These are phyloP conservation scores for Meteorus sp. DNA, from an alignment of 1,140 invertebrate genomes.

Conservation along the genomic window DNA sequence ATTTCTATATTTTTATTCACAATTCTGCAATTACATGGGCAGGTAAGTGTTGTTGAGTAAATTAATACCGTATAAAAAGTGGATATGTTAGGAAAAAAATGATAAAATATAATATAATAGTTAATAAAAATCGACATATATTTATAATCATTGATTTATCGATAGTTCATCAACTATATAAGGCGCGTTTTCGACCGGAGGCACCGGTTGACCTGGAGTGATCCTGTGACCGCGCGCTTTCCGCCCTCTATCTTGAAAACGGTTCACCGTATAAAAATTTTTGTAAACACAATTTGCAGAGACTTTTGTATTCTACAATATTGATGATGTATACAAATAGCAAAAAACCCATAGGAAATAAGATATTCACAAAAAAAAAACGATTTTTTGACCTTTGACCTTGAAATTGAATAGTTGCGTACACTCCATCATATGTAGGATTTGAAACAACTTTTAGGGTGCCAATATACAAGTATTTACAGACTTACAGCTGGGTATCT, in stretches of 20 bases:
- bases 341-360: too few relatives aligned
- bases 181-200: conserved; percentile 9
- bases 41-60: too few relatives aligned
- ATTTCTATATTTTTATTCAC: too few relatives aligned
- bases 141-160: conserved; percentile 13
- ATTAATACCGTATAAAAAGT: too few relatives aligned
- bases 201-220: conserved; percentile 15
- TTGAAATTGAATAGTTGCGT: conserved; percentile 7
- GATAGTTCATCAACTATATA: conserved; percentile 13
- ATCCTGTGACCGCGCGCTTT: conserved; percentile 7
- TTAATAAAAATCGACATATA: conserved; percentile 7
- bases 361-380: conserved; percentile 15
- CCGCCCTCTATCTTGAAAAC: conserved; percentile 15
- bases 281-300: conserved; percentile 2
- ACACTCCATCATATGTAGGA: conserved; percentile 11
- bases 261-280: conserved; percentile 15
- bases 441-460: conserved; percentile 16
- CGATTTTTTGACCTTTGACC: conserved; percentile 14
- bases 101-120: conserved; percentile 11
- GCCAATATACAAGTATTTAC: conserved; percentile 5
- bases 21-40: too few relatives aligned
- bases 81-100: too few relatives aligned
- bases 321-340: conserved; percentile 7
- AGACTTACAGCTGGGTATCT: conserved; percentile 10
- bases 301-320: conserved; percentile 11